Evolutionary conservation across 2,113 vertebrate genomes (phyloP), one percentile per base, ranked within the genome.

Genomic region (Epinephelus fuscoguttatus): DNA sequence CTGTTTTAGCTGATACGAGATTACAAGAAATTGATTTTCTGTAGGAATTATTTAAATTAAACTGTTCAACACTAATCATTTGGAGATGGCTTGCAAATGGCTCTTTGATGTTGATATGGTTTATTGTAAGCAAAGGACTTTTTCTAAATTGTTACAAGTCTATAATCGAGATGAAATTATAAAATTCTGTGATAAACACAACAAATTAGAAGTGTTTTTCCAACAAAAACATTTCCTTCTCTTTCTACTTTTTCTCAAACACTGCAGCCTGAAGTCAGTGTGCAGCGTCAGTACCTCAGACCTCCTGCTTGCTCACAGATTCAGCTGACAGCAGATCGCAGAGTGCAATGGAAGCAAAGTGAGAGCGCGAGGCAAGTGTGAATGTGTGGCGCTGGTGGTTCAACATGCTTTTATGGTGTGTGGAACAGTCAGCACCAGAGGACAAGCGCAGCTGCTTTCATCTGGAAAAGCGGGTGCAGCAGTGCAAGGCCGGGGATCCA

Each of bases 381-480:
- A 86, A 70, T 62, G 67, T 77, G 81, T 77, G 67, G 25, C 25
- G 8, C 68, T 7, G 62, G 53, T 30, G 59, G 78, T 84, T 88
- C 63, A 81, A 50, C 55, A 33, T 50, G 75, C 40, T 85, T 87
- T 91, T 66, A 80, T 63, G 70, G 66, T 40, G 69, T 53, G 72
- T 61, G 73, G 68, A 83, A 70, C 55, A 80, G 80, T 86, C 78
- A 49, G 66, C 84, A 76, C 63, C 80, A 74, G 30, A 81, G 70
- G 82, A 86, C 78, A 62, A 81, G 63, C 68, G 25, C 69, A 27
- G 66, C 2, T 1, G 80, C 70, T 89, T 86, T 89, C 85, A 89
- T 80, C 75, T 80, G 70, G 70, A 85, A 82, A 86, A 86, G 75
- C 55, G 66, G 75, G 53, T 13, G 53, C 60, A 72, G 25, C 9